A percentile compares a stretch with the other conserved stretches of the same genome.
phyloP scores from a whole-genome alignment of 2,888 invertebrate species.

The Ellobium chinense region DNA sequence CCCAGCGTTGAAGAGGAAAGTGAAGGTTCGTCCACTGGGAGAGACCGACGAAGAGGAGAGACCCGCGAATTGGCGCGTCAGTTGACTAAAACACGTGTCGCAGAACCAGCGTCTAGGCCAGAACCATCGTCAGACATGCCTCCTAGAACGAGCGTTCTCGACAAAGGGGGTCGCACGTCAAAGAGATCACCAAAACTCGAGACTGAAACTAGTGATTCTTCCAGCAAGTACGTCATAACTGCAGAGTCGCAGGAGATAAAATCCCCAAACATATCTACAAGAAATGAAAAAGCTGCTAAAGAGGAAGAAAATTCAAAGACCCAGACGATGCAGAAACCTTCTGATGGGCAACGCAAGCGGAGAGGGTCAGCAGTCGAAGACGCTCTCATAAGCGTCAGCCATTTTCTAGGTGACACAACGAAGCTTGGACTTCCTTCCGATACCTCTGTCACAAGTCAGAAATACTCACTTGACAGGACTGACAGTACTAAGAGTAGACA shows the following conservation, averaged over 20 bases:
- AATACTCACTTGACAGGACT: background rate
- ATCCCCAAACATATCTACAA: too few species aligned
- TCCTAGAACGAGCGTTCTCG: background rate
- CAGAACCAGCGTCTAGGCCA: background rate
- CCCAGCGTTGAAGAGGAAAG: slow-evolving; percentile 35
- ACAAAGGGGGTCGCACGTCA: background rate
- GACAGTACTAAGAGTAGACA: background rate
- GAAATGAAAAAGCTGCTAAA: background rate
- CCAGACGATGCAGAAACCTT: background rate
- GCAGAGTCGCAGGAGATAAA: background rate
- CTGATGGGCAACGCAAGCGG: background rate
- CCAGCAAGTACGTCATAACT: background rate
- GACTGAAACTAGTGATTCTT: background rate
- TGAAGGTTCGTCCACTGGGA: too few species aligned
- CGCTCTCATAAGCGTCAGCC: slow-evolving; percentile 8
- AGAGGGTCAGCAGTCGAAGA: slow-evolving; percentile 17
- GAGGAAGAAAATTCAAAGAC: too few species aligned
- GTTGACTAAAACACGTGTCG: background rate
- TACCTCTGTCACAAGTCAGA: background rate
- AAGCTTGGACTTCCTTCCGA: background rate
- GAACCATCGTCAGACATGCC: background rate
- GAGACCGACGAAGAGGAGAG: too few species aligned
- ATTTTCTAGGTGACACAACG: background rate
- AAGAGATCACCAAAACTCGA: background rate
- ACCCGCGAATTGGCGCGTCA: background rate